phyloP scores from a whole-genome alignment of 2,888 invertebrate species.

The Papilio elwesi region DNA sequence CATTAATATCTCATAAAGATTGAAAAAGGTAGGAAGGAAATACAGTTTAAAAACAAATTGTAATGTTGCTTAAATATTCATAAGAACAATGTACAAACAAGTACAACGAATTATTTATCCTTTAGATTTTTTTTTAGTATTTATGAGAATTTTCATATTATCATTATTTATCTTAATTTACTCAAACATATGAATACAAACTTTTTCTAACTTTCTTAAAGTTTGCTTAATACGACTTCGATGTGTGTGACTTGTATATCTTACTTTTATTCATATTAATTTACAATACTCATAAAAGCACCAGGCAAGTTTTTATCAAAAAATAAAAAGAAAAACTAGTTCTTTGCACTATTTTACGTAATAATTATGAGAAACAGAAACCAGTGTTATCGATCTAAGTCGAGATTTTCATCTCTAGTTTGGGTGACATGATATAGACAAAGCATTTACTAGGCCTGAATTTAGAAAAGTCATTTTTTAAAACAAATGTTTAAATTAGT shows the following conservation, averaged over 20 bases:
- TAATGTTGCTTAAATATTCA: no score
- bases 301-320: background rate
- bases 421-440: slow-evolving; percentile 25
- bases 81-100: no score
- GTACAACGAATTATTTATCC: no score
- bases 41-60: no score
- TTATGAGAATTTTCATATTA: background rate
- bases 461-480: slow-evolving; percentile 22
- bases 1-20: no score
- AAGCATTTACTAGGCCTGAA: slow-evolving; percentile 21
- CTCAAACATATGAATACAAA: background rate
- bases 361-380: slow-evolving; percentile 10
- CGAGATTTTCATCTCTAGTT: slow-evolving; percentile 27
- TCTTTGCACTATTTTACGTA: background rate
- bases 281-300: background rate
- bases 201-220: background rate
- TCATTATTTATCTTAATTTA: background rate
- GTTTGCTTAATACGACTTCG: background rate
- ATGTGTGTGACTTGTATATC: slow-evolving; percentile 5
- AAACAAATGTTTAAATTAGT: background rate
- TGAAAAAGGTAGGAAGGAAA: no score
- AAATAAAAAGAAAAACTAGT: background rate
- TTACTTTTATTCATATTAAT: background rate
- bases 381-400: slow-evolving; percentile 11
- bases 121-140: no score